Evolutionary conservation across 2,113 vertebrate species (phyloP).

Genomic region (Pardalotus punctatus): DNA sequence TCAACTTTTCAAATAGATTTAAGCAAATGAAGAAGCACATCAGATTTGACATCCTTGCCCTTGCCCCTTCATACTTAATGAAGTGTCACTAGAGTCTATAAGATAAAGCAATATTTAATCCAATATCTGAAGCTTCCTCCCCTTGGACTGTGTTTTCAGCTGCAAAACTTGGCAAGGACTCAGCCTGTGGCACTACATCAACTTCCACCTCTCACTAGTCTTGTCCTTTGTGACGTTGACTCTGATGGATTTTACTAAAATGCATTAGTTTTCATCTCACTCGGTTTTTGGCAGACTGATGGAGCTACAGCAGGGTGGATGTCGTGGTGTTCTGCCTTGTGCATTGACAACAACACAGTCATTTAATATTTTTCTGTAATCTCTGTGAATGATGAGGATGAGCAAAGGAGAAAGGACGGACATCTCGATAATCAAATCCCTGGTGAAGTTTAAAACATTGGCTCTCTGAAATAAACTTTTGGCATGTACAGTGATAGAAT

Average conservation of each 20-base stretch:
- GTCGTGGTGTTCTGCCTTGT: not conserved
- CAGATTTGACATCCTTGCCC: not conserved
- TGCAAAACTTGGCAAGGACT: not conserved
- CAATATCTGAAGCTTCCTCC: not conserved
- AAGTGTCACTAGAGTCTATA: not conserved
- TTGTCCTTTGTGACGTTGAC: not conserved
- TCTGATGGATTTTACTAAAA: not conserved
- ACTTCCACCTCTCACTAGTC: not conserved
- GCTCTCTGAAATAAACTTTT: not conserved
- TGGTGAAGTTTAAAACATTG: not conserved
- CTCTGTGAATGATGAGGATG: not conserved
- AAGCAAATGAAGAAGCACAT: not conserved
- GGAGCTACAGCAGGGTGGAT: not conserved
- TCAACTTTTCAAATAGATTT: not conserved
- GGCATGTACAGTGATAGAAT: not conserved
- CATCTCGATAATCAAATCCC: not conserved
- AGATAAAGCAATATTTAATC: constrained; percentile 22
- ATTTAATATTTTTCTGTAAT: not conserved
- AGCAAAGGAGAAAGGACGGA: not conserved
- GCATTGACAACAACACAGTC: not conserved
- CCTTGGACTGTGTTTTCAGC: not conserved
- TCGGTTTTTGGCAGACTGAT: not conserved
- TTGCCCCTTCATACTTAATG: not conserved
- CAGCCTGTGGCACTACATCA: not conserved
- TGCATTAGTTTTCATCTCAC: not conserved